A percentile compares a stretch with the other conserved stretches of the same genome.
Evolutionary conservation across 2,888 invertebrate species (phyloP).

Genomic region (Globia sparganii): DNA sequence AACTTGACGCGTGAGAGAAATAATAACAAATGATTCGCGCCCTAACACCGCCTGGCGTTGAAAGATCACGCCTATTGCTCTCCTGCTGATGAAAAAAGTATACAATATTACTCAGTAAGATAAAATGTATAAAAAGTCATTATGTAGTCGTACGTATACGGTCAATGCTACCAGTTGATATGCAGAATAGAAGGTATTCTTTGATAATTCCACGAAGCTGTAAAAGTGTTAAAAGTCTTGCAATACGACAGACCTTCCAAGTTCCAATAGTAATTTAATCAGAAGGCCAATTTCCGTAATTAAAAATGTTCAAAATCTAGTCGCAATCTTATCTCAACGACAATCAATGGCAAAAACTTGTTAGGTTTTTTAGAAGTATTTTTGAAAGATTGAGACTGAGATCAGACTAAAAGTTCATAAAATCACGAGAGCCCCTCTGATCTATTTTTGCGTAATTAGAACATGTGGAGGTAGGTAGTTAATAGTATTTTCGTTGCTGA

Average conservation of each 20-base stretch:
- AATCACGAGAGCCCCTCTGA: no score
- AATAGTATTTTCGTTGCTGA: no score
- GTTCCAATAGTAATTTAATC: no score
- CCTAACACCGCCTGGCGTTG: slow-evolving; percentile 90
- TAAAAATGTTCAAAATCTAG: no score
- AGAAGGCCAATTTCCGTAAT: no score
- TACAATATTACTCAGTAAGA: slow-evolving; percentile 67
- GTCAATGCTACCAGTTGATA: background rate
- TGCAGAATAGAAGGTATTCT: background rate
- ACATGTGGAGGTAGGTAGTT: background rate
- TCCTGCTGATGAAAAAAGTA: slow-evolving; percentile 88
- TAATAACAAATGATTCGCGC: slow-evolving; percentile 90
- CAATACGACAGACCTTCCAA: background rate
- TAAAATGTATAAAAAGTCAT: slow-evolving; percentile 62
- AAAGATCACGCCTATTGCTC: slow-evolving; percentile 90
- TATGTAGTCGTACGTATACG: slow-evolving; percentile 11
- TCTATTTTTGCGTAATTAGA: background rate
- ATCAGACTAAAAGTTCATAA: no score
- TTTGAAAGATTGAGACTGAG: no score
- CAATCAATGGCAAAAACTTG: no score
- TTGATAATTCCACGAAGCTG: background rate
- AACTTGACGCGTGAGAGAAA: slow-evolving; percentile 89
- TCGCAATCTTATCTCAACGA: no score
- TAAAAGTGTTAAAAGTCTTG: background rate
- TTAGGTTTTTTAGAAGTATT: no score